Base-by-base conservation (phyloP, 1,140 invertebrate species). In the Drosophila miranda region DNA sequence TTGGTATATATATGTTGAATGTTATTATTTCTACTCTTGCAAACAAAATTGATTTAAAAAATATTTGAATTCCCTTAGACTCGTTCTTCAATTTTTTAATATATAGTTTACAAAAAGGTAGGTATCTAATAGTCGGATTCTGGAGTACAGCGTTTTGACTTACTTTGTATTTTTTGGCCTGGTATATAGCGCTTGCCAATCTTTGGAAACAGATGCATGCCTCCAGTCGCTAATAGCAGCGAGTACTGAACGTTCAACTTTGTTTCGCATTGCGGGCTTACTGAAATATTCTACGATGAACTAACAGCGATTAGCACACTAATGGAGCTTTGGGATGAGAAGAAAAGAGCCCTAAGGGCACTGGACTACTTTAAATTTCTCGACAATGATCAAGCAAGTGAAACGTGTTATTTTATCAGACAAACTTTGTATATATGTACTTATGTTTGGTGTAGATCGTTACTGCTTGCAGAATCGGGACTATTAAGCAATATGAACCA, bases 351-450 rank as follows among this genome's bases (percentile, higher is more conserved):
- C 62, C 16, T 91, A n/a, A 62, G 52, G 56, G 66, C 89, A 9
- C 72, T 91, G 34, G 82, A 90, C 26, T 90, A 90, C 59, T 90
- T 91, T 43, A 60, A 86, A 30, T 81, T 81, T 51, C 67, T 84
- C 4, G 74, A 67, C 23, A 43, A 75, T 8, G 68, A 75, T 9
- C 89, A 90, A 76, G 90, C 73, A 46, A 75, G 62, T 52, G 14
- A 26, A 50, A 26, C 11, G 46, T 23, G 5, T 7, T n/a, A 19
- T 28, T 52, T 1, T 14, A 54, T n/a, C 54, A 26, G 14, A 51
- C 6, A n/a, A 3, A 2, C 5, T n/a, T 26, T 46, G 19, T 28
- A 8, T 45, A 16, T 38, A 8, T 45, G n/a, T 38, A 38, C 21
- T 52, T 14, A 13, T 30, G 11, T 14, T 38, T 11, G 3, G 21